phyloP scores from a whole-genome alignment of 1,140 invertebrate genomes.

The Lepidostoma basale region DNA sequence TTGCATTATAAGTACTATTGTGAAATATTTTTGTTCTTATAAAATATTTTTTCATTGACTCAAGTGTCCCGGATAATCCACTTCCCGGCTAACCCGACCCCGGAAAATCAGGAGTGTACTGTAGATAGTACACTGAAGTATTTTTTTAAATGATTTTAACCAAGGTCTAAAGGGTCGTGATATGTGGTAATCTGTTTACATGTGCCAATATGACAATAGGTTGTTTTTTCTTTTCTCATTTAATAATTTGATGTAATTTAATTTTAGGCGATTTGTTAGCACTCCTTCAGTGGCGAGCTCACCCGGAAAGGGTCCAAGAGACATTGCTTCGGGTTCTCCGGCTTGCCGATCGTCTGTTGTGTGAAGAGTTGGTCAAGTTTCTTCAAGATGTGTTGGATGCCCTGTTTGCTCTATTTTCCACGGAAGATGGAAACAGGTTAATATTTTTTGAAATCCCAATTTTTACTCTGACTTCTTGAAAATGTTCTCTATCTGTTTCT shows the following conservation, averaged over 20 bases:
- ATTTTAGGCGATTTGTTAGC: conserved; percentile 82
- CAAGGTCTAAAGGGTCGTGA: too few relatives aligned
- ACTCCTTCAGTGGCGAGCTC: conserved; percentile 87
- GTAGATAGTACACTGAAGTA: too few relatives aligned
- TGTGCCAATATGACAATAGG: too few relatives aligned
- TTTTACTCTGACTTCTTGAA: background rate
- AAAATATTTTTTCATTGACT: too few relatives aligned
- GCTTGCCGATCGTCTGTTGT: conserved; percentile 75
- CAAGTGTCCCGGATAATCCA: too few relatives aligned
- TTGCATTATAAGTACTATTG: too few relatives aligned
- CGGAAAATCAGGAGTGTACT: too few relatives aligned
- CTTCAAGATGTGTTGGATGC: conserved; percentile 95
- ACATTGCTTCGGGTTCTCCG: conserved; percentile 80
- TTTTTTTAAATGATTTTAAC: too few relatives aligned
- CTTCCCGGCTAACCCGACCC: too few relatives aligned
- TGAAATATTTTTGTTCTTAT: too few relatives aligned
- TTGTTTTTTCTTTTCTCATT: conserved; percentile 30
- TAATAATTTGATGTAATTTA: conserved; percentile 11
- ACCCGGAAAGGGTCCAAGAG: conserved; percentile 84
- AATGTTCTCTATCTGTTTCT: background rate
- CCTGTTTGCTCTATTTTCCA: conserved; percentile 92
- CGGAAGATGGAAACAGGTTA: conserved; percentile 85
- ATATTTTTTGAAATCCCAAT: background rate
- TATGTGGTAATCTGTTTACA: too few relatives aligned
- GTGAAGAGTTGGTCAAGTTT: conserved; percentile 96